phyloP scores from a whole-genome alignment of 1,140 invertebrate species.

The Drosophila lacteicornis region DNA sequence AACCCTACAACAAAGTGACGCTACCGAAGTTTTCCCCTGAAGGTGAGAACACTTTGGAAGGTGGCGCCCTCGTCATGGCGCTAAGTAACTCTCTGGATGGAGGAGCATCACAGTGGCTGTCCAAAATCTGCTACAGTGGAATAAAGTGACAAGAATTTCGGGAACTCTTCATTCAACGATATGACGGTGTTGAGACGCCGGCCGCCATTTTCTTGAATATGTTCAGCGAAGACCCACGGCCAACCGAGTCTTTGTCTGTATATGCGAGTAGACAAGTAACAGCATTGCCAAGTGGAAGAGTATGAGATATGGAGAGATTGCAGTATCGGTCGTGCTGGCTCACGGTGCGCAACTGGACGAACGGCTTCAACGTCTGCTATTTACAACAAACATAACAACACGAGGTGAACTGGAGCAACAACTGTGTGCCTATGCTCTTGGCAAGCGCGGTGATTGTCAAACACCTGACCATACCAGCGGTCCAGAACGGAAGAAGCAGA shows the following conservation, averaged over 20 bases:
- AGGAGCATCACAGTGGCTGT: no score
- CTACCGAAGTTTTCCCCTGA: not conserved
- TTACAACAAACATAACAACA: slow-evolving; percentile 5
- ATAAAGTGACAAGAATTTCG: slow-evolving; percentile 1
- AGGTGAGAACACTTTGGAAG: not conserved
- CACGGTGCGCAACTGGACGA: slow-evolving; percentile 21
- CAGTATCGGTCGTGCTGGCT: slow-evolving; percentile 24
- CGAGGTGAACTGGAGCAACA: slow-evolving; percentile 31
- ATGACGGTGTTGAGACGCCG: not conserved
- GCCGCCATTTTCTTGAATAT: slow-evolving; percentile 1
- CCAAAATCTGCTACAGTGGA: no score
- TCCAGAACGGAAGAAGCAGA: slow-evolving; percentile 11
- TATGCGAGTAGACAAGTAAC: no score
- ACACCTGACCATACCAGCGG: slow-evolving; percentile 8
- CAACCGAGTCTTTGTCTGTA: not conserved
- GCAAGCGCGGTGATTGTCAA: slow-evolving; percentile 10
- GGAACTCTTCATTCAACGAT: slow-evolving; percentile 7
- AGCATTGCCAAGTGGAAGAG: slow-evolving; percentile 20
- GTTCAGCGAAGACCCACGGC: not conserved
- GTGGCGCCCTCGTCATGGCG: slow-evolving; percentile 6
- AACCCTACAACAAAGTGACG: no score
- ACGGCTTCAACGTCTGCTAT: not conserved
- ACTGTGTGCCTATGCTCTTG: slow-evolving; percentile 23
- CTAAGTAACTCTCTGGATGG: not conserved
- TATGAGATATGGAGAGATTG: slow-evolving; percentile 29